Base-by-base conservation (phyloP, 2,797 vertebrate species). In the Gymnothorax javanicus region DNA sequence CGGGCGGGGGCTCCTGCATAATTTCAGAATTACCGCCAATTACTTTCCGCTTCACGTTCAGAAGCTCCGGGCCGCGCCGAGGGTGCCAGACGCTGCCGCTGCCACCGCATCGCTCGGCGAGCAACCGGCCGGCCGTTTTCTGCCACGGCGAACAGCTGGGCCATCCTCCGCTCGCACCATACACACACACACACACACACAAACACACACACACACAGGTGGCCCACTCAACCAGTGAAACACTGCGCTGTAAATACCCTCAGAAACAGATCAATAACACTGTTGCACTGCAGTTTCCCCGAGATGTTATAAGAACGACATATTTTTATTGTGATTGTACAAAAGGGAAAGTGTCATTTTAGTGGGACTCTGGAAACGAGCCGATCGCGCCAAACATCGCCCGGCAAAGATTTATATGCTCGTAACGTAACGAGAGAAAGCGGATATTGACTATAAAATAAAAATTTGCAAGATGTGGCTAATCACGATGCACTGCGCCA, bases 401-500 rank as follows among this genome's bases (percentile, higher is more conserved):
- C 64, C 2, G 4, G 25, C 25, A 2, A 33, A 25, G 71, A 43
- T 79, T 52, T 79, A 79, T 23, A 23, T 1, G 15, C 75, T 54
- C 75, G 0, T 79, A 52, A 79, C 50, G 17, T 9, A 79, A 7
- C 4, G 50, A 79, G 50, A 0, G 50, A 54, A 52, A 50, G 9
- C 12, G 20, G 75, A 79, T 79, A 79, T 79, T 54, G 75, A 54
- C 75, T 20, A 54, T 52, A 79, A 79, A 79, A 79, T 79, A 9
- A 54, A 54, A 79, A 52, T 52, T 17, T 77, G 33, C 33, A 4
- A 23, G 75, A 79, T 54, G 75, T 4, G 8, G 75, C 43, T 54
- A 79, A 79, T 79, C 50, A 20, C 15, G 20, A n/a, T 54, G 13
- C 75, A 33, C 0, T 17, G 4, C 17, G 8, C 43, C 43, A 2